Percentiles rank a stretch among this genome's conserved stretches.
Conservation (phyloP, 1,140 invertebrate genomes). For the Caenorhabditis inopinata region DNA sequence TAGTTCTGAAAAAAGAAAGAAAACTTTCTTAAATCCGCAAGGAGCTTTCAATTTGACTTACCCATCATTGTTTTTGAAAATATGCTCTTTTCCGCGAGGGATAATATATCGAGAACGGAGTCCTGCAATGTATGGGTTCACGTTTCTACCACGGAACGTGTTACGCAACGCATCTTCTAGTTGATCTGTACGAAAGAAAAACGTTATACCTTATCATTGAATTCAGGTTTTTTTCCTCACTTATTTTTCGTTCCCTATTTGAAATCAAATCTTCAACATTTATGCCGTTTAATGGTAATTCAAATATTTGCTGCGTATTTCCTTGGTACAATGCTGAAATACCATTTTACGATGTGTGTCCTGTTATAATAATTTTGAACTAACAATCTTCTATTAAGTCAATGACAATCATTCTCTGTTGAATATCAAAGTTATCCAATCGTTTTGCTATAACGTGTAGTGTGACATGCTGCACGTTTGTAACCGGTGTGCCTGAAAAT, state of each 20-base stretch:
- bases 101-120: constrained; percentile 47
- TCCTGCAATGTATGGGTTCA: constrained; percentile 64
- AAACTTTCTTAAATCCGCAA: neutral
- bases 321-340: constrained; percentile 44
- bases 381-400: constrained; percentile 57
- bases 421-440: constrained; percentile 57
- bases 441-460: constrained; percentile 60
- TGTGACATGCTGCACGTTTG: constrained; percentile 54
- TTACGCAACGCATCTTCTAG: constrained; percentile 57
- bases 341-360: neutral
- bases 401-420: constrained; percentile 56
- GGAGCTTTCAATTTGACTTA: neutral
- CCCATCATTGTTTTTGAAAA: constrained; percentile 37
- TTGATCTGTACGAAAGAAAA: constrained; percentile 33
- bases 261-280: constrained; percentile 60
- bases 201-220: neutral
- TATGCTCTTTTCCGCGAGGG: constrained; percentile 26
- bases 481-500: constrained; percentile 58
- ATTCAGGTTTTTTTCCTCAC: neutral
- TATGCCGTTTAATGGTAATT: constrained; percentile 57
- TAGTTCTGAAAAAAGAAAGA: constrained; percentile 47
- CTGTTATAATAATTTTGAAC: neutral
- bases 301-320: constrained; percentile 58
- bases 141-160: constrained; percentile 57
- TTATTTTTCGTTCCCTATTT: constrained; percentile 34